Percentiles rank a stretch among this genome's conserved stretches.
These are phyloP conservation scores for Asteroscopus sphinx DNA, from an alignment of 2,888 invertebrate genomes.

Conservation along the genomic window DNA sequence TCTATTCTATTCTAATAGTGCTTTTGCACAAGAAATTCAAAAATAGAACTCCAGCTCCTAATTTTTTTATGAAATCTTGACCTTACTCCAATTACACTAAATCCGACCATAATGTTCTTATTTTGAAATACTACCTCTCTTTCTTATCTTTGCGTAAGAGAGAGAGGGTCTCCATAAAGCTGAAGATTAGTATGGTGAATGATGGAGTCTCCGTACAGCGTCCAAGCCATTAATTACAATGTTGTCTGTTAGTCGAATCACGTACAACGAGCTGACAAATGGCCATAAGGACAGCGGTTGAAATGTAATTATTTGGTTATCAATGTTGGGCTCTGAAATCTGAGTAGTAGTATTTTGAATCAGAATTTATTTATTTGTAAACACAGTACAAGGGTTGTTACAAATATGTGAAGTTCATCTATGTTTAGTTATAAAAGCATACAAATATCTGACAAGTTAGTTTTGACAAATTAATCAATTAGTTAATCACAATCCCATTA, in stretches of 20 bases:
- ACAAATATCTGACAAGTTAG: too few species aligned
- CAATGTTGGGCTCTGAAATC: constrained; percentile 38
- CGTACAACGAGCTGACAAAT: constrained; percentile 63
- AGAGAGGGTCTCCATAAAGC: constrained; percentile 38
- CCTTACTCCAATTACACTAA: constrained; percentile 4
- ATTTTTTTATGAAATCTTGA: background rate
- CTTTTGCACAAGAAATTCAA: background rate
- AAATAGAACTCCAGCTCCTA: background rate
- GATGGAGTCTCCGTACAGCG: constrained; percentile 40
- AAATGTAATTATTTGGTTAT: constrained; percentile 62
- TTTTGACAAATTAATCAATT: too few species aligned
- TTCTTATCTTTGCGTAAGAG: constrained; percentile 5
- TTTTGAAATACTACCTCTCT: constrained; percentile 16
- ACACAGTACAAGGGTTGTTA: too few species aligned
- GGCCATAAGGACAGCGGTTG: constrained; percentile 59
- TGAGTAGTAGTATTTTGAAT: too few species aligned
- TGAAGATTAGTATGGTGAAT: constrained; percentile 46
- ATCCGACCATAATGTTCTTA: constrained; percentile 10
- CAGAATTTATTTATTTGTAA: too few species aligned
- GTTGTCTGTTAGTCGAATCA: constrained; percentile 57
- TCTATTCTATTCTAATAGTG: too few species aligned
- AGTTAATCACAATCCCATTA: too few species aligned
- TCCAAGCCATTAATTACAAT: constrained; percentile 63
- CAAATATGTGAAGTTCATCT: too few species aligned
- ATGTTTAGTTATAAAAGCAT: too few species aligned